Conservation (phyloP, 1,140 invertebrate genomes). For the Sesamia nonagrioides region DNA sequence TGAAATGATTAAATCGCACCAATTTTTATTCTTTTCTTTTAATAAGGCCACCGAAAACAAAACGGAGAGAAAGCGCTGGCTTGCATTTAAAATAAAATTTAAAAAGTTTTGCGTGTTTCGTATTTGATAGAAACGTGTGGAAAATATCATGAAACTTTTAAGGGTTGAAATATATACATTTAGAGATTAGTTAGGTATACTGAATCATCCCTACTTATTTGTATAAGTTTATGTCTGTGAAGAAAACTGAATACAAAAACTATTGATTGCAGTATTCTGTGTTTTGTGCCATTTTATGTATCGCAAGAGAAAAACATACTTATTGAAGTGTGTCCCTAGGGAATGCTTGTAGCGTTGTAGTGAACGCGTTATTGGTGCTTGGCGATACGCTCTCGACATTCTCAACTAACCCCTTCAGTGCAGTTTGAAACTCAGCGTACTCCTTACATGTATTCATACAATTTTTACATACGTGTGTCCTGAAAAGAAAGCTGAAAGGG, state of each 20-base stretch:
- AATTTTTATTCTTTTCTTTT: slow-evolving; percentile 64
- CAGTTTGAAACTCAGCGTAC: slow-evolving; percentile 20
- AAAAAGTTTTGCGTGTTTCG: slow-evolving; percentile 30
- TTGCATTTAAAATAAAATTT: slow-evolving; percentile 46
- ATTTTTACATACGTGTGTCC: not conserved
- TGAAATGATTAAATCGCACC: slow-evolving; percentile 79
- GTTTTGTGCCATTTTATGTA: not conserved
- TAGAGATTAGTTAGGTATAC: slow-evolving; percentile 3
- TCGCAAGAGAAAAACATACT: not conserved
- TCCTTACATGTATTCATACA: slow-evolving; percentile 11
- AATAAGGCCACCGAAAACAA: slow-evolving; percentile 38
- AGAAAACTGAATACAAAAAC: not conserved
- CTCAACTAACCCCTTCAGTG: slow-evolving; percentile 8
- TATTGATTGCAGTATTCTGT: not conserved
- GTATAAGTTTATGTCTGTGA: not conserved
- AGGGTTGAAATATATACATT: not conserved
- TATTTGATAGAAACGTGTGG: slow-evolving; percentile 27
- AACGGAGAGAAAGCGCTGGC: slow-evolving; percentile 16
- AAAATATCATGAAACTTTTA: slow-evolving; percentile 33
- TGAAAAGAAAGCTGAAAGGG: not conserved
- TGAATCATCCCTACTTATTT: not conserved
- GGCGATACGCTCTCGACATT: not conserved
- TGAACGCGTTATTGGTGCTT: slow-evolving; percentile 22
- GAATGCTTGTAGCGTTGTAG: slow-evolving; percentile 19
- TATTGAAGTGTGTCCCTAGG: slow-evolving; percentile 10